Base-by-base conservation (phyloP, 1,140 invertebrate species). In the Pygmarrhopalites habei region DNA sequence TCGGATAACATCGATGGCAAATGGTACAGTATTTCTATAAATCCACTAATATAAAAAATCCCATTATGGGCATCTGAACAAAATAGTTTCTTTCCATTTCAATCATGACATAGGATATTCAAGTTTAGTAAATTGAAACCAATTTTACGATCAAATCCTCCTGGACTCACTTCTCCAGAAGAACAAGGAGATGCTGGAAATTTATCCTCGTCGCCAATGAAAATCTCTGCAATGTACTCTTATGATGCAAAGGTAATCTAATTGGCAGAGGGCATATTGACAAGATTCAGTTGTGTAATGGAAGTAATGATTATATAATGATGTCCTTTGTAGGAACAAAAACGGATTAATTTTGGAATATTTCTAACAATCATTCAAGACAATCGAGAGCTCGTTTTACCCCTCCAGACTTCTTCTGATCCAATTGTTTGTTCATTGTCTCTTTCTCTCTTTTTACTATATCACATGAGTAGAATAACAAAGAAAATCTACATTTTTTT, bases 221-320 rank as follows among this genome's bases (percentile, higher is more conserved):
- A 55, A 53, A 60, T 66, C 7, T 17, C 35, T 12, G 60, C 60
- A 12, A 62, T 58, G 41, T 66, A 66, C 47, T 61, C 64, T 25
- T 66, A 66, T 30, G 64, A 66, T 30, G 58, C 64, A 7, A 61
- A 43, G 28, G 49, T 49, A 30, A n/a, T n/a, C n/a, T n/a, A n/a
- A n/a, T n/a, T n/a, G n/a, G n/a, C n/a, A n/a, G n/a, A n/a, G n/a
- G n/a, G n/a, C n/a, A n/a, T n/a, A n/a, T n/a, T n/a, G n/a, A n/a
- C n/a, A n/a, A n/a, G n/a, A n/a, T n/a, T n/a, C n/a, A n/a, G n/a
- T n/a, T n/a, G n/a, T n/a, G n/a, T n/a, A n/a, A n/a, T n/a, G n/a
- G n/a, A n/a, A n/a, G n/a, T n/a, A n/a, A n/a, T n/a, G n/a, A n/a
- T n/a, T n/a, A n/a, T n/a, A n/a, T n/a, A n/a, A n/a, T n/a, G n/a